Base-by-base conservation (phyloP, 1,140 invertebrate species). In the Dolichoris vasculosae region DNA sequence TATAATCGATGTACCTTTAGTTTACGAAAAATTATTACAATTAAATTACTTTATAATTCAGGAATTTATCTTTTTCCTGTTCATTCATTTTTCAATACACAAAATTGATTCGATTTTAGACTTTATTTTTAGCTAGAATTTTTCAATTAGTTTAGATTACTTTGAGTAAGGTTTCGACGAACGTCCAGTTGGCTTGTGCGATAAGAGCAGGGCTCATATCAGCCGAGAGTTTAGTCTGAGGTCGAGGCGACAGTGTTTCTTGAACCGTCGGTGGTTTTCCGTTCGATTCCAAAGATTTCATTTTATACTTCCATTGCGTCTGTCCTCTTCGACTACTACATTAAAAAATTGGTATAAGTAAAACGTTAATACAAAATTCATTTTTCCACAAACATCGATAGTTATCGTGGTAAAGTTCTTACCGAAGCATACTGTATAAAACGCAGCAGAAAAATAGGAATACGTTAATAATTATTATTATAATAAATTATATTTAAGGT, bases 111-210 rank as follows among this genome's bases (percentile, higher is more conserved):
- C 6, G 43, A 46, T 46, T 46, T 46, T 46, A 46, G 43, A 46
- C 13, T 46, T 46, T 46, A 46, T 46, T 46, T 46, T 46, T 13
- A 46, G 43, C 43, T 7, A 13, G 43, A 77, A 55, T 51, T 30
- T 23, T 51, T 86, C 64, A 75, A 64, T 67, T 59, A 46, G 64
- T 82, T 84, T 3, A 38, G 73, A 71, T 88, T 94, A 98, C 98
- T 95, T 98, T 98, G 26, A 99, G 94, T 86, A 99, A 94, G 90
- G 98, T 98, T 91, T 99, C 98, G 32, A 99, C 98, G 94, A 99
- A 99, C 64, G 97, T 98, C 97, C 98, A 99, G 93, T 99, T 99
- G 26, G 98, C 98, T 92, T 99, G 98, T n/a, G 98, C 98, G 88
- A 98, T 97, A n/a, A 97, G 94, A 9, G 97, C 96, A 9, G 96